phyloP scores from a whole-genome alignment of 2,888 invertebrate genomes.

The Microchrysa polita region DNA sequence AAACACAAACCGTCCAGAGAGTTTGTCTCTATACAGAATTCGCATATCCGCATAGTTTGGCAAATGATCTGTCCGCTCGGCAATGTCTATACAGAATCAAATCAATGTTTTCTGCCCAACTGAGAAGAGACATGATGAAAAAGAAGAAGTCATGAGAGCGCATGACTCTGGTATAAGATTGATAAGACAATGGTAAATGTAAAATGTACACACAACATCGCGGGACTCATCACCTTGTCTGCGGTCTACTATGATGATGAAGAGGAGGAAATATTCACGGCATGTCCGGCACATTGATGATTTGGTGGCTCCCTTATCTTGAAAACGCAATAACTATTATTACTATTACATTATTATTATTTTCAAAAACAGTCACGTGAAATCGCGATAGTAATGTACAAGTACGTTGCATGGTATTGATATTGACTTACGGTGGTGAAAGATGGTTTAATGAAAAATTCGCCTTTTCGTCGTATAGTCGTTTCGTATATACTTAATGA shows the following conservation, averaged over 20 bases:
- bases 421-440: conserved; percentile 2
- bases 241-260: neutral
- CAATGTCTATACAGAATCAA: no score
- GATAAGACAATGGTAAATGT: conserved; percentile 33
- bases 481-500: neutral
- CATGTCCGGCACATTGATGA: neutral
- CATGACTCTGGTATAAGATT: conserved; percentile 14
- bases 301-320: conserved; percentile 11
- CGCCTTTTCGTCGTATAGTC: neutral
- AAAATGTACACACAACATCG: conserved; percentile 12
- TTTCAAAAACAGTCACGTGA: neutral
- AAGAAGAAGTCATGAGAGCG: conserved; percentile 15
- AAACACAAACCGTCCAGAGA: neutral
- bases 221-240: neutral
- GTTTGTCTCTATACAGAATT: neutral
- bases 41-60: conserved; percentile 14
- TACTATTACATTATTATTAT: conserved; percentile 38
- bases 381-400: conserved; percentile 3
- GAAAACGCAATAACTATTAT: conserved; percentile 34
- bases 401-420: no score
- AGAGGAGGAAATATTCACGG: neutral
- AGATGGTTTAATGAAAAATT: conserved; percentile 40
- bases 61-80: conserved; percentile 26
- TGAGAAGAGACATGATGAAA: neutral
- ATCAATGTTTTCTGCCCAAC: neutral